Base-by-base conservation (phyloP, 2,797 vertebrate species). In the Iguana delicatissima region DNA sequence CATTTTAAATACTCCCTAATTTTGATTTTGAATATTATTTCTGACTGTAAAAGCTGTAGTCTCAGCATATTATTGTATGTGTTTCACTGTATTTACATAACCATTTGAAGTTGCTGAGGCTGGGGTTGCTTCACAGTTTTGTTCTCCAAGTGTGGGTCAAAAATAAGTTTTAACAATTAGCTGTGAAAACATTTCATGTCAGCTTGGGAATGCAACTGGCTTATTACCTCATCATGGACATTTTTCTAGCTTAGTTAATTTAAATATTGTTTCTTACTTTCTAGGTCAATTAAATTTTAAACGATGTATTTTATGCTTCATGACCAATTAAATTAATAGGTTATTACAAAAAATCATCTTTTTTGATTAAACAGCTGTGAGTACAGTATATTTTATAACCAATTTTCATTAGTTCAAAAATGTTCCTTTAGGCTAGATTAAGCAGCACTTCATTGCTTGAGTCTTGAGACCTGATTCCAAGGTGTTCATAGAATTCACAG, bases 311-410 rank as follows among this genome's bases (percentile, higher is more conserved):
- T 98, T 99, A 99, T 99, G 98, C 98, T 99, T 99, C 98, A 97
- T 98, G 98, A 98, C 98, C 99, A 99, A 99, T 99, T 99, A 99
- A 99, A 99, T 99, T 98, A 99, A 99, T 99, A 99, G 99, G 98
- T 99, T 99, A 99, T 99, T 98, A 98, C 96, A 97, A 97, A 97
- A 96, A 97, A 98, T 97, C 97, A 97, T 98, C 98, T 98, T 98
- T 98, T 98, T 99, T 99, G 98, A 99, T 99, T 99, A 99, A 98
- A 98, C 98, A 98, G 98, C 98, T 98, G 98, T 98, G 98, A 98
- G 98, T 99, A 99, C 98, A 98, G 98, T 99, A 98, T 98, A 98
- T 99, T 99, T 99, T 99, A 98, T 98, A 98, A 99, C 98, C 98
- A 98, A 98, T 99, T 99, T 99, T 99, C 98, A 99, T 99, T 99